Evolutionary conservation across 2,888 invertebrate genomes (phyloP), one percentile per base, ranked within the genome.

Genomic region (Temnothorax ravouxi): DNA sequence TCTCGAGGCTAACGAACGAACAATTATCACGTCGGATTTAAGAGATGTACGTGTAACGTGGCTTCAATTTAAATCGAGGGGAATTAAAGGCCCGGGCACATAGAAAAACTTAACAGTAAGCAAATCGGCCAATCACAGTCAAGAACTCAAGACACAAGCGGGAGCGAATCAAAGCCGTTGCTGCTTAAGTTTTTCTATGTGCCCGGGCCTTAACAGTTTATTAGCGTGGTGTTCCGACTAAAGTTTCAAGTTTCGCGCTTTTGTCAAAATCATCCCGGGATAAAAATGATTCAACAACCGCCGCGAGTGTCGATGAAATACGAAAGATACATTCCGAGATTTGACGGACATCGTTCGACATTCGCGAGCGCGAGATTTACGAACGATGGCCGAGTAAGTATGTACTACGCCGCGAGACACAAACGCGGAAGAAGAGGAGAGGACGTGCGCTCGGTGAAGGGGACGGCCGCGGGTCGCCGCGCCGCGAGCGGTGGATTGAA

Each of bases 401-500:
- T 3, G 6, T 5, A 25, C 1, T 29, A 34, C 34, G 0, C 34
- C 76, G 25, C 41, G 34, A 41, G 50, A 25, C 8, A 15, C 54
- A 6, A 44, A 18, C 6, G 25, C 25, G 15, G 34, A 15, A 64
- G 9, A 25, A 8, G 38, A 56, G 38, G 15, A 34, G 15, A 56
- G 34, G 11, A 15, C 9, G 25, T 2, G 50, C 41, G 52, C 50
- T 3, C 18, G 8, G 11, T 34, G 25, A 38, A 3, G 38, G 54
- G 13, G 41, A 41, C n/a, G 34, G 29, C 29, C 29, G 29, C 29
- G 34, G 34, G 62, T 13, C n/a, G 25, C 41, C 34, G 44, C n/a
- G 25, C 41, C 34, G 44, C 25, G 44, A 56, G 29, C n/a, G 29
- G 79, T 79, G 47, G 79, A 69, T 79, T 79, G 69, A 79, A 79